Evolutionary conservation across 2,888 invertebrate genomes (phyloP).

Genomic region (Stenurella melanura): DNA sequence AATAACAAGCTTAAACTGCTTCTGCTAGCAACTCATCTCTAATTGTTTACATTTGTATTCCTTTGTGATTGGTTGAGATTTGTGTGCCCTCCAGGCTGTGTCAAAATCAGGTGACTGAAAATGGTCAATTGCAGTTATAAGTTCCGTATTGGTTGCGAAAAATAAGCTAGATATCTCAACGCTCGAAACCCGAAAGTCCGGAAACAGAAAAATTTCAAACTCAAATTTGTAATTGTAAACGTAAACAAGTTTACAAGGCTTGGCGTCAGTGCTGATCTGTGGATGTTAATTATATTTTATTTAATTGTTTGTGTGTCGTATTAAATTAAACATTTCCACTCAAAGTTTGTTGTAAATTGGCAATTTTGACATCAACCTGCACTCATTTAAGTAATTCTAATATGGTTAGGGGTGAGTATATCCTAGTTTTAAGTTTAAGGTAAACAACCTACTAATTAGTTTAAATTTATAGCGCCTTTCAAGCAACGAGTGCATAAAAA

Average conservation of each 20-base stretch:
- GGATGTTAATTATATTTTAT: neutral
- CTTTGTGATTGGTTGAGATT: too few relatives aligned
- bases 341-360: neutral
- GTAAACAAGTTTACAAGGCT: neutral
- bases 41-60: too few relatives aligned
- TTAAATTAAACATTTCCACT: neutral
- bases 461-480: constrained; percentile 12
- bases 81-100: too few relatives aligned
- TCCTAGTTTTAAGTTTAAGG: too few relatives aligned
- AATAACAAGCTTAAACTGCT: too few relatives aligned
- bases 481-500: constrained; percentile 31
- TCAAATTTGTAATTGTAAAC: neutral
- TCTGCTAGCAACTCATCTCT: too few relatives aligned
- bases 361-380: neutral
- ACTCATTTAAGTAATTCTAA: neutral
- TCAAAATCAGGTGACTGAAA: too few relatives aligned
- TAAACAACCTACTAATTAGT: neutral
- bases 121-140: too few relatives aligned
- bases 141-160: too few relatives aligned
- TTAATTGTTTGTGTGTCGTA: neutral
- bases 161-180: too few relatives aligned
- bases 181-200: neutral
- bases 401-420: constrained; percentile 12
- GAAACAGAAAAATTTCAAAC: neutral
- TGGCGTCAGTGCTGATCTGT: neutral